Evolutionary conservation across 2,888 invertebrate species (phyloP).

Genomic region (Drosophila heteroneura): DNA sequence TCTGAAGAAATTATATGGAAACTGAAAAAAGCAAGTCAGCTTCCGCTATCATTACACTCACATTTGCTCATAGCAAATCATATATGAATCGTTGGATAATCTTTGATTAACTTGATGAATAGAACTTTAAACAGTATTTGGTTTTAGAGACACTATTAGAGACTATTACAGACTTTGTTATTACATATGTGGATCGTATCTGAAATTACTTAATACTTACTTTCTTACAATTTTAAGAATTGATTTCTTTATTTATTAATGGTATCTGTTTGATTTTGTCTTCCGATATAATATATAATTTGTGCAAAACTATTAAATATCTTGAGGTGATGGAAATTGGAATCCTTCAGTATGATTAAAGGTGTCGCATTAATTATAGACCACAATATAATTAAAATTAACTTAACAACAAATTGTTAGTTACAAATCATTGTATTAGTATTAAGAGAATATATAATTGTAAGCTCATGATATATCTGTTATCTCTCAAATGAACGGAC

Average conservation of each 20-base stretch:
- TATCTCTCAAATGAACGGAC: background rate
- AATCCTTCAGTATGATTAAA: background rate
- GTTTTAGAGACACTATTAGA: background rate
- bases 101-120: background rate
- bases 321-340: background rate
- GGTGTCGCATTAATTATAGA: background rate
- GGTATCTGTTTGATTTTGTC: background rate
- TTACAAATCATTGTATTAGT: background rate
- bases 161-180: background rate
- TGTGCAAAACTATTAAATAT: background rate
- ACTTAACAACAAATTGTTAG: background rate
- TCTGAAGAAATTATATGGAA: background rate
- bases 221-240: background rate
- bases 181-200: background rate
- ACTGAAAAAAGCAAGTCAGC: background rate
- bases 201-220: background rate
- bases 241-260: background rate
- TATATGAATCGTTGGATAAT: background rate
- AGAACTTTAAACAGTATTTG: background rate
- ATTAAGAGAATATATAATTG: background rate
- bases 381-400: background rate
- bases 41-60: background rate
- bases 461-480: background rate
- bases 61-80: background rate
- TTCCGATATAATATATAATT: background rate